Base-by-base conservation (phyloP, 2,888 invertebrate species). In the Tricholauxania praeusta region DNA sequence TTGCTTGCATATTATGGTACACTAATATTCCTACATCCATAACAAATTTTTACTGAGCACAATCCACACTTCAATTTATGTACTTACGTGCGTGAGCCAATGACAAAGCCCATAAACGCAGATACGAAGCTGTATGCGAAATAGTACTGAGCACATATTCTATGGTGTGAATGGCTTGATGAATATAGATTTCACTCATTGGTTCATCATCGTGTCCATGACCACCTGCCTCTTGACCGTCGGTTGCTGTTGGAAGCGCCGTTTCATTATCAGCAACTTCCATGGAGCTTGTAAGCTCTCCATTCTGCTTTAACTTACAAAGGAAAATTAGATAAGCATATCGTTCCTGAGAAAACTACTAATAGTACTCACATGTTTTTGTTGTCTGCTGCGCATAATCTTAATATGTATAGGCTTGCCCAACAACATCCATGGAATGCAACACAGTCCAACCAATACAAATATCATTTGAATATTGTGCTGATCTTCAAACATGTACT, bases 121-220 rank as follows among this genome's bases (percentile, higher is more conserved):
- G 91, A 86, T 98, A 98, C 0, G 97, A 98, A 1, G 98, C 98
- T 0, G 98, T 98, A 85, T 99, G 97, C 0, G 98, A 98, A 78
- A 99, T 93, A 74, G 97, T 97, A 82, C 97, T 97, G 76, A 98
- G 91, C 77, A 97, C 96, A 83, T 96, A 99, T 89, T 98, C 98
- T 75, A 98, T 97, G 1, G 98, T 98, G 88, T 98, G 98, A 81
- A 98, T 98, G 19, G 92, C 93, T 85, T 98, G 97, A 86, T 97
- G 94, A 81, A 98, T 97, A 90, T 96, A 94, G 79, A 97, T 88
- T 85, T 98, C 98, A 77, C 94, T 91, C 88, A 96, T 93, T 2
- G 93, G 90, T 79, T 92, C 94, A 0, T 91, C 90, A 4, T 88
- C 87, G 79, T 87, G 89, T 72, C 82, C 86, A 65, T 81, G 85